A percentile compares a stretch with the other conserved stretches of the same genome.
Evolutionary conservation across 2,113 vertebrate genomes (phyloP).

Genomic region (Todiramphus saurophagus): DNA sequence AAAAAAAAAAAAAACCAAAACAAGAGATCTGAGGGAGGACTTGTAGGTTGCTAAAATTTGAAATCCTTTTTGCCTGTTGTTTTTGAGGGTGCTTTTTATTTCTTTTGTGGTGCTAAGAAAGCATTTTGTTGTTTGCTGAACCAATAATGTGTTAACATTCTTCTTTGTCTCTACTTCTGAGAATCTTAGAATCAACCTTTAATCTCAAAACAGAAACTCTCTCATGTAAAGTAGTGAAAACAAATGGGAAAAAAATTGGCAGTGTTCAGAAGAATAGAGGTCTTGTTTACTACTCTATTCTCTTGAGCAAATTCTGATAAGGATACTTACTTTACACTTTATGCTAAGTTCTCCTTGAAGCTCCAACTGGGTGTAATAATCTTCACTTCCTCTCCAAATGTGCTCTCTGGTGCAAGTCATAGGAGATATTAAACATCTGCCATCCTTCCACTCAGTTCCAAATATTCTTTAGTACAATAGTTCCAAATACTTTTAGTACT

Average conservation of each 20-base stretch:
- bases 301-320: not conserved
- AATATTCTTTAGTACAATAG: not conserved
- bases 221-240: not conserved
- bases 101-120: not conserved
- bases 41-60: not conserved
- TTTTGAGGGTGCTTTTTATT: not conserved
- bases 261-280: not conserved
- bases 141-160: not conserved
- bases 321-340: not conserved
- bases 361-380: not conserved
- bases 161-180: not conserved
- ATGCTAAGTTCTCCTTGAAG: not conserved
- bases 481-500: not conserved
- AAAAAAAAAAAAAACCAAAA: not conserved
- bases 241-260: not conserved
- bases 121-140: not conserved
- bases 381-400: not conserved
- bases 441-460: not conserved
- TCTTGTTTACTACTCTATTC: not conserved
- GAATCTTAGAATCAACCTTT: not conserved
- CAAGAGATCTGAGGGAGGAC: accelerated
- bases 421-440: not conserved
- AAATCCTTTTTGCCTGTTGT: not conserved
- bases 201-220: not conserved
- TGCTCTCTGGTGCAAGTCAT: not conserved